Base-by-base conservation (phyloP, 1,140 invertebrate genomes). In the Rhynchophorus ferrugineus region DNA sequence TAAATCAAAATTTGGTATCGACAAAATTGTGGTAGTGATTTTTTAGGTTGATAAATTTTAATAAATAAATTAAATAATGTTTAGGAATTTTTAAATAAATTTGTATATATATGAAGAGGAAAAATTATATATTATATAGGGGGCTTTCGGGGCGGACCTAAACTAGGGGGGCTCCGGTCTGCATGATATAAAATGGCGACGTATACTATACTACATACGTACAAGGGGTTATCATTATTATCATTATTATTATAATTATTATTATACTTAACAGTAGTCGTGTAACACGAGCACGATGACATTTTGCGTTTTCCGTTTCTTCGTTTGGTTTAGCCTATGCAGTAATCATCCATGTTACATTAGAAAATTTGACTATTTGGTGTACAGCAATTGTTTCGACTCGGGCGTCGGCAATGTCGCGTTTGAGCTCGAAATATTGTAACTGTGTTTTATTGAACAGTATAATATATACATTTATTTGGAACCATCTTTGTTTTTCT, bases 401-500 rank as follows among this genome's bases (percentile, higher is more conserved):
- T n/a, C 49, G 39, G 59, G 44, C 42, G 43, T 43, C 18, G 51
- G 49, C 36, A 50, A 43, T 44, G 49, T 62, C 39, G 61, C 48
- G n/a, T n/a, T n/a, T 65, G n/a, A 20, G 46, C 45, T 55, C 68
- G 68, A 60, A 60, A 69, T 66, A 62, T 70, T 70, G 68, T 70
- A 65, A 70, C 67, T 70, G 68, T 70, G 68, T 70, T 70, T 70
- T 70, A 70, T 70, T 70, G 67, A 70, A 59, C 68, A 70, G 67
- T 67, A 70, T 68, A 68, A 69, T 69, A 70, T 69, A 69, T 69
- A 70, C 68, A 70, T 70, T 70, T 70, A 70, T 70, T 70, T 70
- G 68, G 68, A 70, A 42, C 6, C 7, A 34, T 20, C 2, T 38
- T 18, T 38, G 9, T 49, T 29, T 35, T 29, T 33, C 19, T 36